Conservation (phyloP, 2,888 invertebrate genomes). For the Sipha maydis region DNA sequence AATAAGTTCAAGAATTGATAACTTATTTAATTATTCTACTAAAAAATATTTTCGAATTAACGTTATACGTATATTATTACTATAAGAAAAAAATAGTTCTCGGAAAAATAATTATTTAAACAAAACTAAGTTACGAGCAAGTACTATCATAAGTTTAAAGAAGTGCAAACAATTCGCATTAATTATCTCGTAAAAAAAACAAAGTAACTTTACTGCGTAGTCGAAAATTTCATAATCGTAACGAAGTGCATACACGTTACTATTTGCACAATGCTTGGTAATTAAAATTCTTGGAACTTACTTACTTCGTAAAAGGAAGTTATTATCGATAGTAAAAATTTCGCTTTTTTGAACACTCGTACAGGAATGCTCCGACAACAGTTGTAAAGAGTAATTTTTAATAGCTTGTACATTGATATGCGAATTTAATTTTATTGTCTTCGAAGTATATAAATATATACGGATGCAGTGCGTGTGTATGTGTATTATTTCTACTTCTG, state of each 20-base stretch:
- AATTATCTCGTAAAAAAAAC: neutral
- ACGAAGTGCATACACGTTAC: neutral
- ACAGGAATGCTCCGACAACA: neutral
- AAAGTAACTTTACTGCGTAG: neutral
- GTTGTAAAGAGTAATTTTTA: slow-evolving; percentile 2
- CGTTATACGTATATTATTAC: neutral
- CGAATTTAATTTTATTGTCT: slow-evolving; percentile 5
- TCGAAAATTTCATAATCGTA: neutral
- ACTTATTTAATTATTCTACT: too few species aligned
- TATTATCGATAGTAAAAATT: neutral
- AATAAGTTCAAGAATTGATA: too few species aligned
- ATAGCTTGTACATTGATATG: neutral
- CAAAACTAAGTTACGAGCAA: neutral
- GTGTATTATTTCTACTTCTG: slow-evolving; percentile 13
- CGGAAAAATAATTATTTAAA: neutral
- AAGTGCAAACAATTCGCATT: neutral
- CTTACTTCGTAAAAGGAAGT: neutral
- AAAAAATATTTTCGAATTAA: too few species aligned
- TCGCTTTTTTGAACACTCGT: neutral
- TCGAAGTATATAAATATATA: neutral
- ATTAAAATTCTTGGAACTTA: neutral
- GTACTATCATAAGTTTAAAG: neutral
- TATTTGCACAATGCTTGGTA: neutral
- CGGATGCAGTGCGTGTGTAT: neutral
- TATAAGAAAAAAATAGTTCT: neutral